Base-by-base conservation (phyloP, 2,113 vertebrate species). In the Psilopogon haemacephalus region DNA sequence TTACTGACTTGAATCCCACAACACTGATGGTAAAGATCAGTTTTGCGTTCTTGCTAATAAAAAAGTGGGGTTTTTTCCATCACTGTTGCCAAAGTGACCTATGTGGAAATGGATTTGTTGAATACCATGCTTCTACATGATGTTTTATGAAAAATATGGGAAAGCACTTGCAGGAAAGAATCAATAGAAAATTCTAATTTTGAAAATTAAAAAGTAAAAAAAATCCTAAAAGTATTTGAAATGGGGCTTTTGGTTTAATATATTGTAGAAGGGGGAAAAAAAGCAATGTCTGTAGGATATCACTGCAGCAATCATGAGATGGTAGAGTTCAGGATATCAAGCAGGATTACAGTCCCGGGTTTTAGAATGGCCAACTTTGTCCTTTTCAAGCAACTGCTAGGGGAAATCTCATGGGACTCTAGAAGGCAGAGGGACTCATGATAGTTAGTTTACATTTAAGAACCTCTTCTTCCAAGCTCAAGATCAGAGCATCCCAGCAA, bases 241-340 rank as follows among this genome's bases (percentile, higher is more conserved):
- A 37, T 32, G 0, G 17, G 2, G 2, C 0, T 35, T 91, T 65
- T 37, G 6, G 50, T 8, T 48, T 24, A 59, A 55, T 3, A 1
- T 26, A 8, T 65, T 58, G 32, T 30, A 46, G 15, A 2, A 26
- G 73, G 42, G 74, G 48, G 56, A 21, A 21, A 48, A 24, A 50
- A 50, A 24, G 19, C 10, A 21, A 11, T 16, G 12, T 42, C 8
- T 83, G 20, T 8, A 15, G 28, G 4, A 10, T 12, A 42, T 42
- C 14, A 16, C 15, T 42, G 42, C 42, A 42, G 42, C 14, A 14
- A 16, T 42, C 15, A 42, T 42, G 42, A 42, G 42, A 42, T 12
- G 14, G 42, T 42, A 16, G 42, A 15, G 42, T 42, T 42, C 42
- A 42, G 42, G 42, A 42, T 42, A 42, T 14, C 42, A 42, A 42